Base-by-base conservation (phyloP, 1,140 invertebrate species). In the Probaryconus sp. region DNA sequence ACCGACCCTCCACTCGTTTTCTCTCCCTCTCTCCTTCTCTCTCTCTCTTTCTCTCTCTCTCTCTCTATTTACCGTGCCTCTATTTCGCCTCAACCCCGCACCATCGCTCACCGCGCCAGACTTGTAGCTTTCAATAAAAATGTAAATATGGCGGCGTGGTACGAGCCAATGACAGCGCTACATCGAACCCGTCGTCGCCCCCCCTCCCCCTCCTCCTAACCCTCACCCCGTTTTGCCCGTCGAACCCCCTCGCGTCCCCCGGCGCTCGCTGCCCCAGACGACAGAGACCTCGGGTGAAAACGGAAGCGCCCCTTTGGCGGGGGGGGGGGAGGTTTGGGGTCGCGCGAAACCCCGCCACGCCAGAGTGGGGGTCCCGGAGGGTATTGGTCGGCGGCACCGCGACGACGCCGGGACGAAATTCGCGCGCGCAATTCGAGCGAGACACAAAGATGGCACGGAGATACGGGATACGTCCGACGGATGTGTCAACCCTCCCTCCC, bases 121-220 rank as follows among this genome's bases (percentile, higher is more conserved):
- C 84, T 85, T 85, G 82, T 85, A 86, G 83, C 85, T 86, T 87
- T 87, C 85, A 86, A 87, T 87, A 87, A 87, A 87, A 87, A 87
- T 87, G 86, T 87, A 87, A 87, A 87, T 87, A 87, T 86, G 85
- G 85, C 85, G 82, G 84, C 84, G 76, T 83, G 78, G 79, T 85
- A 85, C 82, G 85, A 86, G 81, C 85, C 85, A 87, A 87, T 87
- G 86, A 87, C 86, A 87, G 84, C 78, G 84, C 85, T 84, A 86
- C 83, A 86, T 83, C 81, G 83, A 83, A 81, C 78, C 76, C 68
- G 71, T 64, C 71, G 55, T 76, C n/a, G 17, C n/a, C 26, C 53
- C 30, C 16, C 42, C 30, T 9, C 26, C 24, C 45, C 20, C 7
- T 2, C 56, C 21, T 45, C 28, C 35, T 26, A 16, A 20, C n/a